Evolutionary conservation across 92 coral and sea anemone species (phyloP).

Genomic region (Virgularia gustaviana): DNA sequence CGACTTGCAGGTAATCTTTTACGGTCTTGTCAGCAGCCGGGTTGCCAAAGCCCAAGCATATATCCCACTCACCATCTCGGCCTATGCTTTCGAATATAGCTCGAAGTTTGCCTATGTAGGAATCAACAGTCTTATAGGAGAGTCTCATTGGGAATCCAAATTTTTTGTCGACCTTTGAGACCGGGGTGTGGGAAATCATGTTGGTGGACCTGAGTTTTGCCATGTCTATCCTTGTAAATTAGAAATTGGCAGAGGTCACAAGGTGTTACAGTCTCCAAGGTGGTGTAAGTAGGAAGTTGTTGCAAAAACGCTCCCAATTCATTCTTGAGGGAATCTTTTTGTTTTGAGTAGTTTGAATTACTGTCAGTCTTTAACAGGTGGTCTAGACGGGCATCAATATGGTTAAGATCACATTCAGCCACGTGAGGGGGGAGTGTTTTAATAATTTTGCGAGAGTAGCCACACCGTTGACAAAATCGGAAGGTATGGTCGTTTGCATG

Average conservation of each 20-base stretch:
- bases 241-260: too few relatives aligned
- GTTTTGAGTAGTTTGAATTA: too few relatives aligned
- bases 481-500: conserved; percentile 60
- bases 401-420: conserved; percentile 9
- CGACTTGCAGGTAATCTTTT: conserved; percentile 34
- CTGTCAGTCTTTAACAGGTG: conserved; percentile 33
- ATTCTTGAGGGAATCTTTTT: conserved; percentile 23
- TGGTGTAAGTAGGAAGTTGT: conserved; percentile 17
- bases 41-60: conserved; percentile 46
- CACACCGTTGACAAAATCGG: conserved; percentile 60
- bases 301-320: conserved; percentile 28
- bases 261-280: conserved; percentile 26
- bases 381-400: conserved; percentile 35
- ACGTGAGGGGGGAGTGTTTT: not conserved
- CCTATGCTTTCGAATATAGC: too few relatives aligned
- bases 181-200: conserved; percentile 27
- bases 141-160: too few relatives aligned
- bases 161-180: conserved; percentile 7
- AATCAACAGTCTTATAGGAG: conserved; percentile 43
- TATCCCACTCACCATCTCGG: too few relatives aligned
- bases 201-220: too few relatives aligned
- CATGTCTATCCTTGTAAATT: too few relatives aligned
- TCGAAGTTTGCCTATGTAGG: conserved; percentile 38
- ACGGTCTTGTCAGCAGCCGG: conserved; percentile 46
- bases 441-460: conserved; percentile 36